Conservation (phyloP, 2,797 vertebrate species). For the Fratercula arctica region DNA sequence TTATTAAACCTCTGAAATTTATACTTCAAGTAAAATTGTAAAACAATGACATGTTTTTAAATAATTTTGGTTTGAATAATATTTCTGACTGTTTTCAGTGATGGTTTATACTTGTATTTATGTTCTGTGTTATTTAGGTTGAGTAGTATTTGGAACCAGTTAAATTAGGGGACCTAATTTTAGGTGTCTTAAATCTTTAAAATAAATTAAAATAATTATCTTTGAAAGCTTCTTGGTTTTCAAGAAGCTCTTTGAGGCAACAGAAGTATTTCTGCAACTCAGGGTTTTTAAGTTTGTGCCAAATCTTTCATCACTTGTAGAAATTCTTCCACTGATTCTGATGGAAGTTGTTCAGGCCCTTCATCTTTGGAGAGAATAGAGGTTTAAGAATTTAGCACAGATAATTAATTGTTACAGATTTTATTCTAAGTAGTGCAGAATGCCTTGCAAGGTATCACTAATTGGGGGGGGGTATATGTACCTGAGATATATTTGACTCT, state of each 20-base stretch:
- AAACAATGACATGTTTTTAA: background rate
- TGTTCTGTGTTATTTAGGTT: background rate
- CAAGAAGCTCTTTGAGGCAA: background rate
- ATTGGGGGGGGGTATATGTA: rapidly evolving
- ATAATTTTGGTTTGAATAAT: background rate
- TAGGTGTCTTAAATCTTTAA: background rate
- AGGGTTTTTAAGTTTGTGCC: background rate
- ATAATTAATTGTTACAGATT: background rate
- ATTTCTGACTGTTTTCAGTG: background rate
- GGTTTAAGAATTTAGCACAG: background rate
- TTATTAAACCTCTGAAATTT: background rate
- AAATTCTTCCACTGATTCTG: background rate
- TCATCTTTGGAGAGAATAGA: background rate
- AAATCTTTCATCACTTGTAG: background rate
- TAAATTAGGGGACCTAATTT: background rate
- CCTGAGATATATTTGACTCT: background rate
- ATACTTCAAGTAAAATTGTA: background rate
- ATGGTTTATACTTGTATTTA: background rate
- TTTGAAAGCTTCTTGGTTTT: background rate
- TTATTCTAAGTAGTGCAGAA: background rate
- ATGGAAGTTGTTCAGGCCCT: background rate
- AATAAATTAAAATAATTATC: background rate
- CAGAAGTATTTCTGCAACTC: background rate
- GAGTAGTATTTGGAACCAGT: background rate
- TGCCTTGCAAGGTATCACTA: background rate